Evolutionary conservation across 2,888 invertebrate genomes (phyloP), one percentile per base, ranked within the genome.

Genomic region (Sturmia bella): DNA sequence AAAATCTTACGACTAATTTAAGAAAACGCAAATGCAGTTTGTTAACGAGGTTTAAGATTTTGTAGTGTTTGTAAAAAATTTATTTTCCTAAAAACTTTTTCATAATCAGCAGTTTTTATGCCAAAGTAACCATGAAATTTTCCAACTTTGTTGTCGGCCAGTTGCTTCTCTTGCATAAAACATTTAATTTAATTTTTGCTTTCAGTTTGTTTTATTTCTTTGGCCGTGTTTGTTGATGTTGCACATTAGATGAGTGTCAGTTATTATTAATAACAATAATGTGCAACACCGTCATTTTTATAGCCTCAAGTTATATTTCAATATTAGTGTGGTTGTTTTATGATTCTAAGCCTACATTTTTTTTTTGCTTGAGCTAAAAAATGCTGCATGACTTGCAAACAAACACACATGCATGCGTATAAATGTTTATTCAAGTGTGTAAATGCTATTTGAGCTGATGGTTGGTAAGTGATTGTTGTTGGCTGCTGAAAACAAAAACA

Each of bases 241-340:
- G 83, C 79, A 79, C 83, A 78, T 81, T 83, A 83, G 83, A 83
- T 78, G 72, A 83, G 84, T 85, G 85, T 84, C 85, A 83, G 84
- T 83, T 83, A 84, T 84, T 84, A 85, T 85, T 85, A 85, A 85
- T 85, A 85, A 85, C 83, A 84, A 84, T 85, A 85, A 85, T 84
- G 68, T 78, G 81, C 82, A 84, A 75, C 81, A 78, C 83, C 81
- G 76, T 77, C 83, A 73, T 80, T 77, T 80, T 74, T 66, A 59
- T 61, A 68, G 83, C 78, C 82, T 82, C 15, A 70, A 66, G 82
- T 74, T 82, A 75, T 82, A 70, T 82, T 82, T 78, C 66, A 75
- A 78, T 80, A 72, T 76, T 75, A 78, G 39, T 69, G 50, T 64
- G 21, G 81, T 73, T 50, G 72, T 78, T 82, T 75, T 54, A 56